Evolutionary conservation across 2,113 vertebrate genomes (phyloP).

Genomic region (Myxocyprinus asiaticus): DNA sequence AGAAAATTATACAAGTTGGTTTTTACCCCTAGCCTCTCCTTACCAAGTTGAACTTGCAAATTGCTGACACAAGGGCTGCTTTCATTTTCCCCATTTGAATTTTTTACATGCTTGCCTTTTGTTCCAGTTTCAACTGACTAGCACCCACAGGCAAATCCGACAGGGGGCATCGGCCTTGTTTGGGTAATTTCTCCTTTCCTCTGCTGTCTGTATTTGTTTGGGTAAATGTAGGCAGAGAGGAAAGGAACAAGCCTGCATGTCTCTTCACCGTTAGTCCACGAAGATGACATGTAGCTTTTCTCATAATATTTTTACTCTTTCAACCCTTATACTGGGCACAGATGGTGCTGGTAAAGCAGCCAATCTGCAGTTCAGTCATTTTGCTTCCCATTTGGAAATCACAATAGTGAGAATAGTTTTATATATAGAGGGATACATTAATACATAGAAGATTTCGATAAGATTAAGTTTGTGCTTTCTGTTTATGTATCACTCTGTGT

Average conservation of each 20-base stretch:
- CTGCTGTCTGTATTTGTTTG: slow-evolving; percentile 46
- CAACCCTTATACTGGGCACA: not conserved
- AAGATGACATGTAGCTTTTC: not conserved
- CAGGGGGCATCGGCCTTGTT: slow-evolving; percentile 20
- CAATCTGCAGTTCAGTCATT: not conserved
- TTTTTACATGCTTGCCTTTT: slow-evolving; percentile 36
- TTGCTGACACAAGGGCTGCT: slow-evolving; percentile 27
- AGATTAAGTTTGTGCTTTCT: slow-evolving; percentile 19
- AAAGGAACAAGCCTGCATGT: not conserved
- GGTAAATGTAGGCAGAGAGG: slow-evolving; percentile 24
- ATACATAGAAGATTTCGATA: not conserved
- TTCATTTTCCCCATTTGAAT: slow-evolving; percentile 29
- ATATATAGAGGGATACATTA: not conserved
- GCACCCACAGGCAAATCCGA: slow-evolving; percentile 26
- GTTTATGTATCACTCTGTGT: not conserved
- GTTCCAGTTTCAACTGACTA: not conserved
- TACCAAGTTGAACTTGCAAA: not conserved
- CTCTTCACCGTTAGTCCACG: not conserved
- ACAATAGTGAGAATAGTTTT: not conserved
- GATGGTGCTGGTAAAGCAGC: slow-evolving; percentile 4
- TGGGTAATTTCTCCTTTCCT: slow-evolving; percentile 46
- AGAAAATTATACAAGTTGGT: not conserved
- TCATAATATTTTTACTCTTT: too few species aligned
- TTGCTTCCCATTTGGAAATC: not conserved
- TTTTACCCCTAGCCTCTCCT: slow-evolving; percentile 1